phyloP scores from a whole-genome alignment of 2,797 vertebrate genomes.

The Alectoris magna region DNA sequence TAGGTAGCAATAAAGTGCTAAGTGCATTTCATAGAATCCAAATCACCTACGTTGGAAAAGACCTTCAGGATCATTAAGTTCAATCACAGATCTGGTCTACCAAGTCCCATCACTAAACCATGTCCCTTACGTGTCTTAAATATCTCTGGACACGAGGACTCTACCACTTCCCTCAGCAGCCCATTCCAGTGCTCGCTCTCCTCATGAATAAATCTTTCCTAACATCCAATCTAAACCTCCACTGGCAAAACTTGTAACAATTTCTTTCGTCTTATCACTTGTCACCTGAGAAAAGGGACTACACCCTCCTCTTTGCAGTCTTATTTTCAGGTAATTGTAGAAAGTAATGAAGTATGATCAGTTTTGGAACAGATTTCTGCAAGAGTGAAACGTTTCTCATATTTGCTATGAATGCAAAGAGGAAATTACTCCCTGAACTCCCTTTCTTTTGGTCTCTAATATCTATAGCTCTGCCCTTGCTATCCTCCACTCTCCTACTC shows the following conservation, averaged over 20 bases:
- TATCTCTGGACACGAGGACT: neutral
- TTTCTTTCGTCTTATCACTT: neutral
- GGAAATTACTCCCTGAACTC: fast-evolving
- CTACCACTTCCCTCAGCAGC: neutral
- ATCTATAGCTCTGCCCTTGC: neutral
- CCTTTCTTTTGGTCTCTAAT: neutral
- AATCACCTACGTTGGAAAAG: neutral
- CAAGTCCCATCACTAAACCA: neutral
- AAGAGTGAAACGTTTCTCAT: neutral
- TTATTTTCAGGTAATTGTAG: neutral
- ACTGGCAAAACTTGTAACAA: neutral
- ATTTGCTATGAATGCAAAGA: neutral
- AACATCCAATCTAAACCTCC: neutral
- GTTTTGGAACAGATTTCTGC: neutral
- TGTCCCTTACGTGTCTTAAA: neutral
- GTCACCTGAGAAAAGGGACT: neutral
- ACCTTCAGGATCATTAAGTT: neutral
- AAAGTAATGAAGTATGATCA: neutral
- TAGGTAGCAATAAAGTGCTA: neutral
- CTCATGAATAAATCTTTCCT: neutral
- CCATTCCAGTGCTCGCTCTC: neutral
- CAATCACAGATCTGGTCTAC: neutral
- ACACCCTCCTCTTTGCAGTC: neutral
- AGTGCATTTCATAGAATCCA: fast-evolving
- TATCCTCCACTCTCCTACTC: neutral